Conservation (phyloP, 2,888 invertebrate genomes). For the Smittia aterrima region DNA sequence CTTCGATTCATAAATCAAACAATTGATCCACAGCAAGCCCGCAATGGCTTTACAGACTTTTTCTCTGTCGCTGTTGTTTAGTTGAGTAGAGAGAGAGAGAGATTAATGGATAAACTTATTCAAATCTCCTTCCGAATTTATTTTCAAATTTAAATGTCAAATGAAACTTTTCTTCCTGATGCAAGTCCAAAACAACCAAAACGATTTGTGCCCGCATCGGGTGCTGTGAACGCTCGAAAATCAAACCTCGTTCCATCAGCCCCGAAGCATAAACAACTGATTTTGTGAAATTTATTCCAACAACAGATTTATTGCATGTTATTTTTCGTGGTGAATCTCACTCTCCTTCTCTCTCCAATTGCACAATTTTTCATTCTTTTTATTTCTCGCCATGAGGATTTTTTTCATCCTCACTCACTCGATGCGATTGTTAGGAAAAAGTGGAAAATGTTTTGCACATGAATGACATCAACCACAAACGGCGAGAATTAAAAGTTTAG, state of each 20-base stretch:
- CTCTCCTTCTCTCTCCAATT: not conserved
- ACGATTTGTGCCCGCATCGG: not conserved
- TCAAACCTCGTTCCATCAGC: not conserved
- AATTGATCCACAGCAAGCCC: not conserved
- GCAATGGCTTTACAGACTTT: not conserved
- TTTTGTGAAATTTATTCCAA: not conserved
- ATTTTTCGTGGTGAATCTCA: not conserved
- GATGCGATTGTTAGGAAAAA: no score
- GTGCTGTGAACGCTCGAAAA: not conserved
- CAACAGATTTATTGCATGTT: not conserved
- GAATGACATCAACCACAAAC: slow-evolving; percentile 1
- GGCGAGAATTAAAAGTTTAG: no score
- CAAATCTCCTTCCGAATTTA: not conserved
- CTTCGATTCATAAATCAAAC: slow-evolving; percentile 2
- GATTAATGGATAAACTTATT: not conserved
- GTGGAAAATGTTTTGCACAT: not conserved
- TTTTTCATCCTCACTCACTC: no score
- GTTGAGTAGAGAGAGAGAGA: no score
- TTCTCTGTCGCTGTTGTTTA: not conserved
- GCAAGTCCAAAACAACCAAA: not conserved
- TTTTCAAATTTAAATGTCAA: not conserved
- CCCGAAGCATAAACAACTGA: not conserved
- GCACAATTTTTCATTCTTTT: slow-evolving; percentile 9
- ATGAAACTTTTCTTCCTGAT: not conserved
- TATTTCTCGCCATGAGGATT: slow-evolving; percentile 1